A percentile compares a stretch with the other conserved stretches of the same genome.
phyloP scores from a whole-genome alignment of 1,140 invertebrate species.

The Tenebrio molitor region DNA sequence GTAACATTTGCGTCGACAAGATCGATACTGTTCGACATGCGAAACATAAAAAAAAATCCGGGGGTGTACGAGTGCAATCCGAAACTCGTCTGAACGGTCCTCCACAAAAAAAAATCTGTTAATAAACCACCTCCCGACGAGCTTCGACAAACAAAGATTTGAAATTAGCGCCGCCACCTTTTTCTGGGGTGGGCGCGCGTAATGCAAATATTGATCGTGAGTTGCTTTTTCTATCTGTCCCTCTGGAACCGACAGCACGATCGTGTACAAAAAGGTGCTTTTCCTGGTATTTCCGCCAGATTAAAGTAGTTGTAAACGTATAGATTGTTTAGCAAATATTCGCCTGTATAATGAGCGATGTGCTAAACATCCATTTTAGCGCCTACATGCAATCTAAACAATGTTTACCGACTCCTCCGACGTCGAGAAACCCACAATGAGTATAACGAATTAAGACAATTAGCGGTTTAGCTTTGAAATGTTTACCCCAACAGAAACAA shows the following conservation, averaged over 20 bases:
- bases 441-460: conserved; percentile 52
- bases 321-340: conserved; percentile 46
- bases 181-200: background rate
- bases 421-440: conserved; percentile 42
- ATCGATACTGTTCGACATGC: background rate
- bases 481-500: conserved; percentile 15
- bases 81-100: no score
- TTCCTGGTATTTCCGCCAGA: background rate
- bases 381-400: conserved; percentile 52
- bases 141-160: no score
- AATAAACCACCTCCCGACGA: no score
- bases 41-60: background rate
- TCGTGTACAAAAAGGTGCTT: no score
- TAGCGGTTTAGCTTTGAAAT: conserved; percentile 49
- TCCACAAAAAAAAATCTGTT: no score
- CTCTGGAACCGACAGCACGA: no score
- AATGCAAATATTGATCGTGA: background rate
- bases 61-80: background rate
- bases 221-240: no score
- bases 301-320: conserved; percentile 26
- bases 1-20: background rate
- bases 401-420: conserved; percentile 48
- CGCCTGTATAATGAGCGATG: conserved; percentile 49
- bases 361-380: conserved; percentile 54
- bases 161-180: no score